A percentile compares a stretch with the other conserved stretches of the same genome.
phyloP scores from a whole-genome alignment of 2,113 vertebrate genomes.

The Hemicordylus capensis region DNA sequence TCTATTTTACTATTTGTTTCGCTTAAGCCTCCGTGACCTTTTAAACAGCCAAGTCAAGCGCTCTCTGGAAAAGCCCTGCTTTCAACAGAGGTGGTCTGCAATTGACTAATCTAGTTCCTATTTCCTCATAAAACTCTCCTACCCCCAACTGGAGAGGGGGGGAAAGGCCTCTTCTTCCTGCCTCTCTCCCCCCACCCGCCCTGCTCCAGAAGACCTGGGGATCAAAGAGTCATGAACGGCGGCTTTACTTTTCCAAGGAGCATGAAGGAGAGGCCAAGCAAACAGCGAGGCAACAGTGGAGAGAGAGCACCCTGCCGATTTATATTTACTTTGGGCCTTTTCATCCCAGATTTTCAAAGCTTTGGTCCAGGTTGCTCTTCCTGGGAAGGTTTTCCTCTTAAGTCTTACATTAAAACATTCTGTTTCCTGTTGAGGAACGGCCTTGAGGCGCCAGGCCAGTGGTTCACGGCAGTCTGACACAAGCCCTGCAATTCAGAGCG shows the following conservation, averaged over 20 bases:
- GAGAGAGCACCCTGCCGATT: slow-evolving; percentile 77
- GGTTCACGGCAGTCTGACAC: slow-evolving; percentile 79
- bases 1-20: neutral
- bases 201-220: slow-evolving; percentile 65
- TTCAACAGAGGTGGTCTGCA: slow-evolving; percentile 43
- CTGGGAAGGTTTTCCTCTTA: slow-evolving; percentile 87
- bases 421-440: slow-evolving; percentile 85
- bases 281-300: slow-evolving; percentile 53
- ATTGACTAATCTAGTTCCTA: slow-evolving; percentile 42
- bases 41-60: slow-evolving; percentile 37
- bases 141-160: slow-evolving; percentile 31
- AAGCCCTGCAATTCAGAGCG: slow-evolving; percentile 85
- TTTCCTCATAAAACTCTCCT: slow-evolving; percentile 53
- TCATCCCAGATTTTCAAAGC: slow-evolving; percentile 85
- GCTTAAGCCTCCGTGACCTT: slow-evolving; percentile 38
- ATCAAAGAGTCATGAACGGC: slow-evolving; percentile 73
- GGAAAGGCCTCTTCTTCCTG: slow-evolving; percentile 61
- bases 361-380: slow-evolving; percentile 79
- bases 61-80: slow-evolving; percentile 29
- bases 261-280: slow-evolving; percentile 71
- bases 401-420: slow-evolving; percentile 85
- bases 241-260: slow-evolving; percentile 73
- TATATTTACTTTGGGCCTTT: slow-evolving; percentile 82
- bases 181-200: no score
- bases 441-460: slow-evolving; percentile 78